Base-by-base conservation (phyloP, 2,113 vertebrate genomes). In the Anas platyrhynchos region DNA sequence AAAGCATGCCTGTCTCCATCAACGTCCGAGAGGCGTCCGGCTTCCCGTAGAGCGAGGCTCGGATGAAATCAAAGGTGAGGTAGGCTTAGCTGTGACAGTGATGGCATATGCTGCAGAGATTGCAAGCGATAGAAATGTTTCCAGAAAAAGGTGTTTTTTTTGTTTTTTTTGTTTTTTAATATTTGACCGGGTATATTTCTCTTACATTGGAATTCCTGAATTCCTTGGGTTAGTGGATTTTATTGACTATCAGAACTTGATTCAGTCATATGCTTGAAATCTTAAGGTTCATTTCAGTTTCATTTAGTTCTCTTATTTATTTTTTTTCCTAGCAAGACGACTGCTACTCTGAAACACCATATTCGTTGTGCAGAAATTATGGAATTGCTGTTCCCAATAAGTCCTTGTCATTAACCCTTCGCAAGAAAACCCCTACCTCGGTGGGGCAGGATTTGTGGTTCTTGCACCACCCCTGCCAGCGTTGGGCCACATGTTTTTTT, bases 371-470 rank as follows among this genome's bases (percentile, higher is more conserved):
- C 79, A 66, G 79, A 79, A 69, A 34, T 20, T 27, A 22, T 8
- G 13, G 2, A 9, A 18, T 58, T 91, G 76, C 83, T 13, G 1
- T 32, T 88, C 41, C 36, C 26, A 34, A 6, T 41, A 22, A 34
- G 43, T 36, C 82, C 48, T 55, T 41, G 31, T 5, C 27, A 26
- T 89, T 77, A 79, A 6, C 67, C n/a, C 1, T 85, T 83, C 36
- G 38, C 65, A 23, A 1, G 2, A 34, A 56, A 85, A 23, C 7
- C 0, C 1, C 80, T 23, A 31, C 34, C 36, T 66, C 1, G 0
- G 59, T 32, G 50, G 38, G 36, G 18, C 50, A 85, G 75, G 29
- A 38, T 36, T 58, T 7, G 10, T 80, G 73, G 27, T 34, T 72
- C 61, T 92, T 43, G 2, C 36, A 43, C 26, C 1, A 0, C 2